A percentile compares a stretch with the other conserved stretches of the same genome.
Evolutionary conservation across 23 tunicate genomes (phyloP).

Genomic region (Ascidia mentula): DNA sequence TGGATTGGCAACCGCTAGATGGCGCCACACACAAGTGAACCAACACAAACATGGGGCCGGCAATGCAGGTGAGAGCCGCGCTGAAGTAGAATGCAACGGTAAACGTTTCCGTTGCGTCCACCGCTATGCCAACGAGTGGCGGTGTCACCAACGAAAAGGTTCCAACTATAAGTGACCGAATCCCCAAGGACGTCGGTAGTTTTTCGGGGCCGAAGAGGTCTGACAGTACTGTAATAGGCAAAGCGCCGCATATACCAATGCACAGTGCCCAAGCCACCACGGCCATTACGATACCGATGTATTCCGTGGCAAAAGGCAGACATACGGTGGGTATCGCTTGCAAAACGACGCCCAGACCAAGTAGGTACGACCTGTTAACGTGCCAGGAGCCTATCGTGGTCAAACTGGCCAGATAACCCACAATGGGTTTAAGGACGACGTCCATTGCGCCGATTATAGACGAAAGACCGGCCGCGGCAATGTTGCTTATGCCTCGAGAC

Average conservation of each 20-base stretch:
- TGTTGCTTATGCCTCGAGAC: slow-evolving; percentile 24
- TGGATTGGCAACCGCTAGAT: no score
- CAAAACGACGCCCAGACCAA: background rate
- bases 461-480: slow-evolving; percentile 43
- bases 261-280: slow-evolving; percentile 44
- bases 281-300: slow-evolving; percentile 13
- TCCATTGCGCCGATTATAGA: slow-evolving; percentile 35
- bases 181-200: slow-evolving; percentile 44
- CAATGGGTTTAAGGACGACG: slow-evolving; percentile 21
- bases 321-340: slow-evolving; percentile 9
- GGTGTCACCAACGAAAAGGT: slow-evolving; percentile 43
- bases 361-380: slow-evolving; percentile 19
- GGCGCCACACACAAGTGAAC: background rate
- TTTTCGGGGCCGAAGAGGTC: slow-evolving; percentile 61
- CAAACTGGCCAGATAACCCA: slow-evolving; percentile 37
- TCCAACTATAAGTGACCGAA: slow-evolving; percentile 46
- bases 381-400: slow-evolving; percentile 23
- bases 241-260: slow-evolving; percentile 44
- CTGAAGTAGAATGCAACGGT: slow-evolving; percentile 38
- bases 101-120: slow-evolving; percentile 51
- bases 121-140: slow-evolving; percentile 36
- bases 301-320: slow-evolving; percentile 22
- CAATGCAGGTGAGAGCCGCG: slow-evolving; percentile 15
- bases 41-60: slow-evolving; percentile 17
- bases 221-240: slow-evolving; percentile 49